Percentiles rank a stretch among this genome's conserved stretches.
Evolutionary conservation across 53 echinoderm and acorn worm genomes (phyloP).

Genomic region (Paracentrotus lividus): DNA sequence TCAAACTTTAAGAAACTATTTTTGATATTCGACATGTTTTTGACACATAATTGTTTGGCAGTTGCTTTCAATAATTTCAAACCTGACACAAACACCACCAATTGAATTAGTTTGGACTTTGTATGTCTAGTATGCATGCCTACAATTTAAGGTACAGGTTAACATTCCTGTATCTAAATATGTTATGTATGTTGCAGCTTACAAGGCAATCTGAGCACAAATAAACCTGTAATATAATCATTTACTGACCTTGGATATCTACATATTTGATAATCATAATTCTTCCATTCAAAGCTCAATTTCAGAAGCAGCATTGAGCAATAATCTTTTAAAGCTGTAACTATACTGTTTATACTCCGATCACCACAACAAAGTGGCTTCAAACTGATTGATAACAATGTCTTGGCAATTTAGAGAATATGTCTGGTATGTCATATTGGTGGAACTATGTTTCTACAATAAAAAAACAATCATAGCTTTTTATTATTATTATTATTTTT

Average conservation of each 20-base stretch:
- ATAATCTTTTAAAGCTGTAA: too few species aligned
- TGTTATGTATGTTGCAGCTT: not conserved
- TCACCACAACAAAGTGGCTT: too few species aligned
- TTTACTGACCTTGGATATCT: not conserved
- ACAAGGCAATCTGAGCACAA: not conserved
- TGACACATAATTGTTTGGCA: not conserved
- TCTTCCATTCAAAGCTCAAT: too few species aligned
- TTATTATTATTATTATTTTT: too few species aligned
- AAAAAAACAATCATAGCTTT: too few species aligned
- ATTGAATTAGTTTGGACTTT: slow-evolving; percentile 2
- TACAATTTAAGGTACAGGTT: not conserved
- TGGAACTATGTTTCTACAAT: too few species aligned
- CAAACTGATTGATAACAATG: too few species aligned
- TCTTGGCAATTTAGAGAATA: too few species aligned
- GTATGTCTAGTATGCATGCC: slow-evolving; percentile 13
- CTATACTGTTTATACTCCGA: too few species aligned
- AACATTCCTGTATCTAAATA: not conserved
- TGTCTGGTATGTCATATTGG: too few species aligned
- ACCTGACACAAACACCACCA: not conserved
- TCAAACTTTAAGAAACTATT: not conserved
- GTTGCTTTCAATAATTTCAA: not conserved
- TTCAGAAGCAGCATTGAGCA: too few species aligned
- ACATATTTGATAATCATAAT: too few species aligned
- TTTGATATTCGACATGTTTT: not conserved
- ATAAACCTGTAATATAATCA: not conserved